Evolutionary conservation across 2,797 vertebrate species (phyloP).

Genomic region (Pteropus rufus): DNA sequence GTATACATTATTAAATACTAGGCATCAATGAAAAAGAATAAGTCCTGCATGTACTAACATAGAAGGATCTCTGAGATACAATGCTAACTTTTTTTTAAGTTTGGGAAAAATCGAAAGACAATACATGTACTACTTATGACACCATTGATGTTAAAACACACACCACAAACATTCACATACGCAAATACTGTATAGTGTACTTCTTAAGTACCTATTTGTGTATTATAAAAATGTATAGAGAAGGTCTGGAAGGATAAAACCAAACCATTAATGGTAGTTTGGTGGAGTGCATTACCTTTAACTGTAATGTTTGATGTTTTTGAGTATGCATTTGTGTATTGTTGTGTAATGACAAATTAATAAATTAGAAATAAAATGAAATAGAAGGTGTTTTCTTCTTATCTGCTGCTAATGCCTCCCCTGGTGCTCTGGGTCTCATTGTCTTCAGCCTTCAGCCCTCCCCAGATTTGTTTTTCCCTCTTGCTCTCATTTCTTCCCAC

Average conservation of each 20-base stretch:
- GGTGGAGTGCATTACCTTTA: slow-evolving; percentile 61
- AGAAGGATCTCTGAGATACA: slow-evolving; percentile 1
- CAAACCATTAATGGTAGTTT: slow-evolving; percentile 57
- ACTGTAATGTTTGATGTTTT: slow-evolving; percentile 66
- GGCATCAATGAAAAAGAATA: not conserved
- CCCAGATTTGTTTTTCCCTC: not conserved
- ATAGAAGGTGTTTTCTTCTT: slow-evolving; percentile 56
- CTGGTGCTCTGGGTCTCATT: not conserved
- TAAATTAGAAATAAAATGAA: slow-evolving; percentile 72
- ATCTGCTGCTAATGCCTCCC: slow-evolving; percentile 1
- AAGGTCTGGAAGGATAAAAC: slow-evolving; percentile 46
- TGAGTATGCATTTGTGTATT: slow-evolving; percentile 69
- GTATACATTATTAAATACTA: not conserved
- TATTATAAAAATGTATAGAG: slow-evolving; percentile 44
- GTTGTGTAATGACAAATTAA: slow-evolving; percentile 69
- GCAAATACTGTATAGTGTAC: slow-evolving; percentile 35
- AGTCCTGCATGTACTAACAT: not conserved
- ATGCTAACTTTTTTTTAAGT: not conserved
- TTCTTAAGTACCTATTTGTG: slow-evolving; percentile 44
- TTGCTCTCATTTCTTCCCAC: not conserved
- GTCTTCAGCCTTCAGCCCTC: not conserved
- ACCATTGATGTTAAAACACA: slow-evolving; percentile 17
- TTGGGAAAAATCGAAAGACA: not conserved
- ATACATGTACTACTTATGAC: not conserved
- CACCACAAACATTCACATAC: not conserved